Evolutionary conservation across 2,888 invertebrate genomes (phyloP).

Genomic region (Chrysopilus asiliformis): DNA sequence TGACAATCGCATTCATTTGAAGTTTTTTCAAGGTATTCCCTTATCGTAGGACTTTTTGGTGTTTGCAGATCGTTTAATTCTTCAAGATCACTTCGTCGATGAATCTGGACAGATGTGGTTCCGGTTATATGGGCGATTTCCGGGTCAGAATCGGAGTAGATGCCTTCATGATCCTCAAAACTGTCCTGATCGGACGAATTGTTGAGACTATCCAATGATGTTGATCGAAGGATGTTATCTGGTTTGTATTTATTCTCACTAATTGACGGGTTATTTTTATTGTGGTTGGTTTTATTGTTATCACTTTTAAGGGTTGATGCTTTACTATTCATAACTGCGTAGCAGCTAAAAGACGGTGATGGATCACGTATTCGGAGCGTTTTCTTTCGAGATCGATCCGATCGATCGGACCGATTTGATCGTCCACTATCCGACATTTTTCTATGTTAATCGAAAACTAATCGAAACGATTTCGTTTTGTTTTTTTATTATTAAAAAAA

Average conservation of each 20-base stretch:
- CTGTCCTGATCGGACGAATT: conserved; percentile 52
- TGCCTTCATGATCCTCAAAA: conserved; percentile 45
- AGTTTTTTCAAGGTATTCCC: conserved; percentile 28
- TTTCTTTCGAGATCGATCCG: conserved; percentile 10
- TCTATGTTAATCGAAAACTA: too few species aligned
- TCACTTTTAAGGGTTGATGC: conserved; percentile 10
- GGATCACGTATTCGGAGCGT: conserved; percentile 16
- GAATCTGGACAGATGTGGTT: conserved; percentile 31
- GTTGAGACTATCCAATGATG: conserved; percentile 53
- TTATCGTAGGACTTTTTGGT: conserved; percentile 22
- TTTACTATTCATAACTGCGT: conserved; percentile 19
- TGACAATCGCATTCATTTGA: conserved; percentile 28
- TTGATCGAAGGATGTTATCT: conserved; percentile 27
- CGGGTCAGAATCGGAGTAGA: conserved; percentile 50
- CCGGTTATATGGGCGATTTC: conserved; percentile 42
- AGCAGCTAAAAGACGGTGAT: conserved; percentile 37
- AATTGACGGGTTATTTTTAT: conserved; percentile 10
- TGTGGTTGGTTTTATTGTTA: too few species aligned
- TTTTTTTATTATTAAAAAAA: too few species aligned
- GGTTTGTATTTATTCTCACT: conserved; percentile 16
- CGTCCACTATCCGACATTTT: conserved; percentile 30
- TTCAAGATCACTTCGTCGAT: conserved; percentile 30
- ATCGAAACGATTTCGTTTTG: too few species aligned
- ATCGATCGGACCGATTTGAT: conserved; percentile 11
- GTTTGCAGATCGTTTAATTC: conserved; percentile 26